phyloP scores from a whole-genome alignment of 2,113 vertebrate genomes.

The Gymnorhina tibicen region DNA sequence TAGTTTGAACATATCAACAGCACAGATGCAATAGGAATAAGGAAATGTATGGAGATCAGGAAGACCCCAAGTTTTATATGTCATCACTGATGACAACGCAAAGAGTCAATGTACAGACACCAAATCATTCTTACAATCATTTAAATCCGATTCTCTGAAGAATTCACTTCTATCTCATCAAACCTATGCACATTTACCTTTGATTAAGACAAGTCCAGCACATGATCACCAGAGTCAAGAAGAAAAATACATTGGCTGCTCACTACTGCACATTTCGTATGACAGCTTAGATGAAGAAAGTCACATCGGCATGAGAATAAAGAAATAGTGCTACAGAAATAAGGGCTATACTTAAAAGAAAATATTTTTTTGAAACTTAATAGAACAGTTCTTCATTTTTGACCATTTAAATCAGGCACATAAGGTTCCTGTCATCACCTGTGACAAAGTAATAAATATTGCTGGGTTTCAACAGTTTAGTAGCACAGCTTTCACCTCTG shows the following conservation, averaged over 20 bases:
- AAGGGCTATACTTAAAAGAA: not conserved
- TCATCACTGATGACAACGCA: not conserved
- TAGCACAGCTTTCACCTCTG: not conserved
- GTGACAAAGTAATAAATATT: not conserved
- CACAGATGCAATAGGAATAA: not conserved
- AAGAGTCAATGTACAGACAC: not conserved
- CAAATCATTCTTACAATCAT: not conserved
- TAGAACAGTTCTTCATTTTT: not conserved
- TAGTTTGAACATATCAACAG: not conserved
- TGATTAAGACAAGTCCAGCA: not conserved
- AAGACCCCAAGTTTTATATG: not conserved
- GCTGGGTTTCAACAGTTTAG: not conserved
- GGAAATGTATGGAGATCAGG: not conserved
- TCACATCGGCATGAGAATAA: not conserved
- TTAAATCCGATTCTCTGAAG: not conserved
- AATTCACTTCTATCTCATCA: not conserved
- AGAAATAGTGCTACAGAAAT: not conserved
- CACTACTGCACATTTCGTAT: not conserved
- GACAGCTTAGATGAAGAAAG: not conserved
- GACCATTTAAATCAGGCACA: not conserved
- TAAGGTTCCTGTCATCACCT: not conserved
- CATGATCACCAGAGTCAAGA: not conserved
- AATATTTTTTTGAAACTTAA: not conserved
- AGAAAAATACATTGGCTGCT: not conserved
- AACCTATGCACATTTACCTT: not conserved